Conservation (phyloP, 2,113 vertebrate species). For the Carassius carassius region DNA sequence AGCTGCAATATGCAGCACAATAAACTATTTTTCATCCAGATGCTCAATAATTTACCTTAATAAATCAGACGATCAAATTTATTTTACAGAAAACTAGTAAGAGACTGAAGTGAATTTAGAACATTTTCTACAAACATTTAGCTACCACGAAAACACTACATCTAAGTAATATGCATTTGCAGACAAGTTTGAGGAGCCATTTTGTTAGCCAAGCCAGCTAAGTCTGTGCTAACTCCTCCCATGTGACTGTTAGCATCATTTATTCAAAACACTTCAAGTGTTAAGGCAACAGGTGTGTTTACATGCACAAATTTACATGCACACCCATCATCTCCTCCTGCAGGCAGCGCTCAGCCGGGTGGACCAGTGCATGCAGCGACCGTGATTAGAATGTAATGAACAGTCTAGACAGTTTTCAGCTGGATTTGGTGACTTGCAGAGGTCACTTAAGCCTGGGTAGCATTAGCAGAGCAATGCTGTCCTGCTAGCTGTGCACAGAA, state of each 20-base stretch:
- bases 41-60: too few species aligned
- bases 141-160: background rate
- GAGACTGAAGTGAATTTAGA: too few species aligned
- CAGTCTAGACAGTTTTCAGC: slow-evolving; percentile 78
- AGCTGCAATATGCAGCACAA: too few species aligned
- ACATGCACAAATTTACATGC: slow-evolving; percentile 53
- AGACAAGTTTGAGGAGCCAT: background rate
- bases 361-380: slow-evolving; percentile 12
- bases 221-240: background rate
- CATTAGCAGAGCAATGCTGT: slow-evolving; percentile 48
- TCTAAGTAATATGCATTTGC: background rate
- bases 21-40: too few species aligned
- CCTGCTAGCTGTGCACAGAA: slow-evolving; percentile 30
- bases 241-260: slow-evolving; percentile 21
- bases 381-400: slow-evolving; percentile 73
- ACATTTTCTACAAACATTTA: background rate
- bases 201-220: background rate
- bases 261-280: slow-evolving; percentile 20
- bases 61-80: too few species aligned
- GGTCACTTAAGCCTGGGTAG: slow-evolving; percentile 49
- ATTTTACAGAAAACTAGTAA: too few species aligned
- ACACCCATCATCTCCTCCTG: slow-evolving; percentile 57
- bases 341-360: slow-evolving; percentile 33
- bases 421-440: slow-evolving; percentile 70
- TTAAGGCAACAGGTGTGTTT: background rate